Conservation (phyloP, 2,113 vertebrate genomes). For the Festucalex cinctus region DNA sequence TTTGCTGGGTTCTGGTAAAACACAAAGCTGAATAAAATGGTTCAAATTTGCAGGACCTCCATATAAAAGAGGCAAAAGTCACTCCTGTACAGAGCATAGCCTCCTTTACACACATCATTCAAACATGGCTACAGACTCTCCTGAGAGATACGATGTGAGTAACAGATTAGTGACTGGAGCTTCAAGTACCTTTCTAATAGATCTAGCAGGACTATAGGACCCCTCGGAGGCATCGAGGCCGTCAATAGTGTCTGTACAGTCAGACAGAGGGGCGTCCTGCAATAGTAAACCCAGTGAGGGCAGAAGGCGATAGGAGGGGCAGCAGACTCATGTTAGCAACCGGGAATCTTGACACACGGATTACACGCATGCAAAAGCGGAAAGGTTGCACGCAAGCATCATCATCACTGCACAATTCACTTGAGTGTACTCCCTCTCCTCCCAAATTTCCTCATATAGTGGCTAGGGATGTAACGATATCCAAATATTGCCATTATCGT, state of each 20-base stretch:
- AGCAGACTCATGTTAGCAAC: slow-evolving; percentile 37
- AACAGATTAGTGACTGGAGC: slow-evolving; percentile 57
- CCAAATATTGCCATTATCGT: too few species aligned
- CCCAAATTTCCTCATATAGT: neutral
- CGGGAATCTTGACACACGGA: neutral
- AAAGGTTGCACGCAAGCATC: neutral
- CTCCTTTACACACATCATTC: neutral
- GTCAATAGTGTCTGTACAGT: slow-evolving; percentile 99
- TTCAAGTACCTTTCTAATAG: slow-evolving; percentile 97
- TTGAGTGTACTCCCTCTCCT: neutral
- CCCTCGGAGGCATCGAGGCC: slow-evolving; percentile 95
- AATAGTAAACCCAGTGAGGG: slow-evolving; percentile 91
- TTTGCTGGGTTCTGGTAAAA: too few species aligned
- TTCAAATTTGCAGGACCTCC: too few species aligned
- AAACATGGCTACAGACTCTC: neutral
- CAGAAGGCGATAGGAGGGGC: slow-evolving; percentile 69
- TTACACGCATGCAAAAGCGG: slow-evolving; percentile 13
- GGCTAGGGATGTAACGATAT: too few species aligned
- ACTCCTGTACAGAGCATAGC: neutral
- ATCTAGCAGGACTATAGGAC: slow-evolving; percentile 94
- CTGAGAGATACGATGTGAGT: slow-evolving; percentile 1
- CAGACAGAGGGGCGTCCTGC: slow-evolving; percentile 98
- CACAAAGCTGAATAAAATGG: too few species aligned
- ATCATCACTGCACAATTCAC: neutral
- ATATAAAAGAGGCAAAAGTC: neutral